Evolutionary conservation across 2,797 vertebrate species (phyloP).

Genomic region (Lithobates pipiens): DNA sequence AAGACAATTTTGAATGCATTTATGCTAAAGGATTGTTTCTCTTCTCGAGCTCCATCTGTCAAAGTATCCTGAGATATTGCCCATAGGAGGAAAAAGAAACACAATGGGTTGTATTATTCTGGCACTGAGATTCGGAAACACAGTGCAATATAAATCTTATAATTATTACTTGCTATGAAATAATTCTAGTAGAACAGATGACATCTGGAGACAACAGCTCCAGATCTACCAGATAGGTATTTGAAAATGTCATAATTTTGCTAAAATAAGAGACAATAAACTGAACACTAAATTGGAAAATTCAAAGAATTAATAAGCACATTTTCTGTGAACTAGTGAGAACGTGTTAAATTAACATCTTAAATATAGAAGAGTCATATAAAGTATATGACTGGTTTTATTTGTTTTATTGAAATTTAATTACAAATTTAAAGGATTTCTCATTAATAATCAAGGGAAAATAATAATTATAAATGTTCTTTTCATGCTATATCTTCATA

Average conservation of each 20-base stretch:
- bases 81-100: constrained; percentile 24
- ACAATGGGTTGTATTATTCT: constrained; percentile 12
- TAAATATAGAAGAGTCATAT: too few species aligned
- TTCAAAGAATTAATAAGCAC: too few species aligned
- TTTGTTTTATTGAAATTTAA: too few species aligned
- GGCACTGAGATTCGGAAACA: constrained; percentile 29
- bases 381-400: too few species aligned
- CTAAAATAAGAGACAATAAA: neutral
- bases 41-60: constrained; percentile 36
- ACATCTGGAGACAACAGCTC: constrained; percentile 8
- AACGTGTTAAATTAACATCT: too few species aligned
- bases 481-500: too few species aligned
- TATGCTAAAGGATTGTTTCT: constrained; percentile 38
- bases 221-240: constrained; percentile 9
- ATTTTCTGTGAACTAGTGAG: too few species aligned
- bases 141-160: constrained; percentile 34
- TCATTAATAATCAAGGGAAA: too few species aligned
- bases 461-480: too few species aligned
- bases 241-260: constrained; percentile 8
- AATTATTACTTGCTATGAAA: constrained; percentile 31
- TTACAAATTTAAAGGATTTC: too few species aligned
- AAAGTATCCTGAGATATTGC: constrained; percentile 31
- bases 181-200: constrained; percentile 14
- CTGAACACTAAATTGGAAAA: neutral
- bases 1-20: constrained; percentile 25